Percentiles rank a stretch among this genome's conserved stretches.
phyloP scores from a whole-genome alignment of 2,888 invertebrate genomes.

The Heliconius ethilla region DNA sequence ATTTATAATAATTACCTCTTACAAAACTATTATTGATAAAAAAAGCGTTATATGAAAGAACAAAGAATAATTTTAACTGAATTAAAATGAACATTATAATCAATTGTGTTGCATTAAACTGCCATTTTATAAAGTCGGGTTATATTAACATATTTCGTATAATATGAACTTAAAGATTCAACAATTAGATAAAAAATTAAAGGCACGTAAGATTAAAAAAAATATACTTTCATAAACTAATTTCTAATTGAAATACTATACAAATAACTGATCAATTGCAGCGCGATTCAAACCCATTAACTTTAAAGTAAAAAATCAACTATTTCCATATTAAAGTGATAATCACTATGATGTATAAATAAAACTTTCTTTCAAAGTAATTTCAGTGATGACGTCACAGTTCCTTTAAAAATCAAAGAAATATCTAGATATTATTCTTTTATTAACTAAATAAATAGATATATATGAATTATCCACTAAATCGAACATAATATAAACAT shows the following conservation, averaged over 20 bases:
- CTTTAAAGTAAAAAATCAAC: not conserved
- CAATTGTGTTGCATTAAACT: constrained; percentile 4
- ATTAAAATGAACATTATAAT: constrained; percentile 2
- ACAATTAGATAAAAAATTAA: constrained; percentile 56
- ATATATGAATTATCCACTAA: constrained; percentile 72
- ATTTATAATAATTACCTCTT: no score
- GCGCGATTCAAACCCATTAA: not conserved
- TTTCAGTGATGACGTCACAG: constrained; percentile 13
- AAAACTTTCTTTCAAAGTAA: not conserved
- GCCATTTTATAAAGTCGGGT: constrained; percentile 40
- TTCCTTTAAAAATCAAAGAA: constrained; percentile 17
- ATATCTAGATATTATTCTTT: constrained; percentile 46
- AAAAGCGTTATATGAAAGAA: not conserved
- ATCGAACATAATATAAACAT: constrained; percentile 58
- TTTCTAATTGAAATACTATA: constrained; percentile 13
- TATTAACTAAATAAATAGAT: constrained; percentile 78
- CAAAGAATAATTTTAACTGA: not conserved
- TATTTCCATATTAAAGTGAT: no score
- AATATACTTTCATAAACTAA: constrained; percentile 61
- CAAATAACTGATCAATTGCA: not conserved
- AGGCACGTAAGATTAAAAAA: constrained; percentile 74
- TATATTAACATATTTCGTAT: constrained; percentile 55
- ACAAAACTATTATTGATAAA: not conserved
- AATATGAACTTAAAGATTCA: constrained; percentile 31
- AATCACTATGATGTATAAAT: not conserved